These are phyloP conservation scores for Donacobius atricapilla DNA, from an alignment of 2,113 vertebrate genomes.

Conservation along the genomic window DNA sequence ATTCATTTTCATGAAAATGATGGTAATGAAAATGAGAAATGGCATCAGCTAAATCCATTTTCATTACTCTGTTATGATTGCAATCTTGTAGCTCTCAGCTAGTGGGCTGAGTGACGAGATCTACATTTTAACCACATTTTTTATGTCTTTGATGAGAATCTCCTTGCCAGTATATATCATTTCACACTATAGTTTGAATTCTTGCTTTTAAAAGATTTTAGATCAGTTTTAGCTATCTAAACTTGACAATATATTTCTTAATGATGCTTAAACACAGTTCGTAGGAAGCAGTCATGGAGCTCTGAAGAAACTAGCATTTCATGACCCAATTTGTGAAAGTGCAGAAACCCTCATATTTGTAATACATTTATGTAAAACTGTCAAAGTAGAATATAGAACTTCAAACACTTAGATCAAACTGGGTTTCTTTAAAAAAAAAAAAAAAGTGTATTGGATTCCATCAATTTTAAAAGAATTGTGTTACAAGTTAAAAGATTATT, in stretches of 20 bases:
- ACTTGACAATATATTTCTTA: background rate
- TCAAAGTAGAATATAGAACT: background rate
- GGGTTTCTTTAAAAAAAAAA: background rate
- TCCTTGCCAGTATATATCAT: background rate
- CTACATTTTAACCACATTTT: constrained; percentile 7
- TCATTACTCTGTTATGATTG: constrained; percentile 44
- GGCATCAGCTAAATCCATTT: constrained; percentile 41
- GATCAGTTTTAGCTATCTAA: background rate
- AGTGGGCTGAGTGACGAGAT: background rate
- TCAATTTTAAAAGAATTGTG: background rate
- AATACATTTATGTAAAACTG: background rate
- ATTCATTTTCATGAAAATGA: constrained; percentile 40
- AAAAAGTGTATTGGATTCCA: background rate
- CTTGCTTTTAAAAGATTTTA: background rate
- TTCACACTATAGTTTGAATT: background rate
- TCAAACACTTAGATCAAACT: background rate
- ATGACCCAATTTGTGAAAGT: background rate
- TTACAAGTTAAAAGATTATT: background rate
- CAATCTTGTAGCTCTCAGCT: constrained; percentile 35
- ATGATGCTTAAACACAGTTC: background rate
- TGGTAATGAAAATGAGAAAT: constrained; percentile 59
- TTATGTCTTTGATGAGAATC: background rate
- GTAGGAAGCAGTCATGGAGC: background rate
- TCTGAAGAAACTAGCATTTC: background rate
- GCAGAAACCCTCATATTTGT: background rate